Base-by-base conservation (phyloP, 2,797 vertebrate species). In the Tenualosa ilisha region DNA sequence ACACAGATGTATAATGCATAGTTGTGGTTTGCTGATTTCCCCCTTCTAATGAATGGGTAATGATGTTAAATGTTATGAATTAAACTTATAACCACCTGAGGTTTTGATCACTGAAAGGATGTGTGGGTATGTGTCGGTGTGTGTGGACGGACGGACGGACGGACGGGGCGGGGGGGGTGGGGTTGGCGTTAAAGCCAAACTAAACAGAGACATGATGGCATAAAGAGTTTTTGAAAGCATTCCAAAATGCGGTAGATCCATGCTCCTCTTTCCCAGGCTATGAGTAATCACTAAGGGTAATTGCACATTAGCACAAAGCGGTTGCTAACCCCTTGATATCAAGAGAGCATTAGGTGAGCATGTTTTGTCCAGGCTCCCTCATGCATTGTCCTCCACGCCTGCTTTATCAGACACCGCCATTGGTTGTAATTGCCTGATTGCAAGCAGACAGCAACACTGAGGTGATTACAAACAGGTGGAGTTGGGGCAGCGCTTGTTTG, bases 61-160 rank as follows among this genome's bases (percentile, higher is more conserved):
- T 46, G 72, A 79, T 40, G 72, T 84, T 84, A 46, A 72, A 84
- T 84, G 37, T 65, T 43, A 43, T 20, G 65, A 84, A 84, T 65
- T 46, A 26, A 24, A 46, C 65, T 84, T 84, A 13, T 49, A 65
- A 65, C 49, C 83, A 26, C 37, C 37, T 79, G 72, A 79, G 72
- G 17, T 79, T 79, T 31, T 46, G 40, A 79, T 79, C 72, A 79
- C 37, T 46, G 40, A 40, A 79, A 5, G 26, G 65, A 26, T 5
- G 3, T 68, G 63, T 4, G 46, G 46, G 46, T 5, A 1, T 8
- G 50, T 51, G 50, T 31, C n/a, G n/a, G n/a, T n/a, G n/a, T n/a
- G n/a, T n/a, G n/a, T n/a, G n/a, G n/a, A n/a, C n/a, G n/a, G n/a
- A n/a, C n/a, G n/a, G n/a, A n/a, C n/a, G n/a, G n/a, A 63, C 20